Evolutionary conservation across 2,888 invertebrate species (phyloP), one percentile per base, ranked within the genome.

Genomic region (Tiphia femorata): DNA sequence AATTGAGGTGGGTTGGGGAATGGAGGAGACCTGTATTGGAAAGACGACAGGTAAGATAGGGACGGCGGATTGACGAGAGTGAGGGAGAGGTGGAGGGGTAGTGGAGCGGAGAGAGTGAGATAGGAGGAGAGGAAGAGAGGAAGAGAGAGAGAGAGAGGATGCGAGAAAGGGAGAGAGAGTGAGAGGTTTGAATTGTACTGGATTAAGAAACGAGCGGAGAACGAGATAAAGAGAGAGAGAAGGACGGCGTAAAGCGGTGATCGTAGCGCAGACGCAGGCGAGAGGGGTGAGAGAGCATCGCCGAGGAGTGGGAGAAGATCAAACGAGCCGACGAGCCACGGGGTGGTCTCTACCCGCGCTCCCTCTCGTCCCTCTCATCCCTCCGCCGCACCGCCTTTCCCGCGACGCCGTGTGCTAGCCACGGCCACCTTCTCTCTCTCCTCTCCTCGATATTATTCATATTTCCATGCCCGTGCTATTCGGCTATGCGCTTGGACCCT

Each of bases 241-340:
- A 30, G 48, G 58, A 21, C 19, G 38, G 44, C 53, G n/a, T n/a
- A n/a, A n/a, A n/a, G n/a, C n/a, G n/a, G n/a, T n/a, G n/a, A n/a
- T n/a, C n/a, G n/a, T n/a, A n/a, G n/a, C n/a, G n/a, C n/a, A n/a
- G 57, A 54, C n/a, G n/a, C n/a, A n/a, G n/a, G n/a, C n/a, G 59
- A 56, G 58, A 59, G 62, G 66, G 66, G 67, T 61, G 63, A 67
- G 64, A 62, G 65, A 62, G 58, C 54, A 40, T 49, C 38, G 40
- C 21, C 20, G 21, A 40, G 29, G 43, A 49, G 78, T 79, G 80
- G 80, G 80, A 77, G 80, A 80, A 81, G 80, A 81, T 81, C 80
- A 81, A 81, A 81, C 75, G 81, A 78, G 80, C 81, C 81, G 83
- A 80, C 83, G 67, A 80, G 76, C 82, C 82, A 82, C 82, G 82